Evolutionary conservation across 2,888 invertebrate species (phyloP), one percentile per base, ranked within the genome.

Genomic region (Xylocampa areola): DNA sequence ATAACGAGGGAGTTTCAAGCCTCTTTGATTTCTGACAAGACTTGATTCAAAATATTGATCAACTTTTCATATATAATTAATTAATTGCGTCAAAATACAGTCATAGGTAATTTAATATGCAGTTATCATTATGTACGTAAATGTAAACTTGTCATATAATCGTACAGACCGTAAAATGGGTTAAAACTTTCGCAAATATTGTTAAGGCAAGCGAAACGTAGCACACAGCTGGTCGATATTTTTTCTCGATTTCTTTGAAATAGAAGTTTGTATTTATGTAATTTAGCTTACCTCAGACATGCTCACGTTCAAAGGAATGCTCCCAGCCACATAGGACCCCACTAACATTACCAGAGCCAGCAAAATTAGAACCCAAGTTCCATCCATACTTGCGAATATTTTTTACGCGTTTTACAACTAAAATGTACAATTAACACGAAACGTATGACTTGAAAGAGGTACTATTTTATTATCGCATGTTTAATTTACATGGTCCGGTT

Each of bases 261-360:
- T 32, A 33, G 0, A 8, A 30, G 16, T 10, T 37, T 45, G 16
- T 4, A 35, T 0, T 29, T 1, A 0, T 4, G 32, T 63, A 48
- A 13, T 14, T 29, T 33, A 0, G 57, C 86, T 79, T 85, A 98
- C 99, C 97, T 99, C 99, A 25, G 99, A 99, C 88, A 99, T 96
- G 77, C 96, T 96, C 88, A 99, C 97, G 71, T 98, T 97, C 68
- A 99, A 92, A 16, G 99, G 99, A 82, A 99, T 97, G 60, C 97
- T 98, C 45, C 99, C 99, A 74, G 99, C 97, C 47, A 99, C 89
- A 91, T 98, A 99, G 50, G 99, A 99, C 1, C 99, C 99, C 53
- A 99, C 95, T 66, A 99, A 94, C 99, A 99, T 99, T 54, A 99
- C 98, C 80, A 98, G 80, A 51, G 96, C 97, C 40, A 99, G 93